Conservation (phyloP, 2,888 invertebrate genomes). For the Epirrita christyi region DNA sequence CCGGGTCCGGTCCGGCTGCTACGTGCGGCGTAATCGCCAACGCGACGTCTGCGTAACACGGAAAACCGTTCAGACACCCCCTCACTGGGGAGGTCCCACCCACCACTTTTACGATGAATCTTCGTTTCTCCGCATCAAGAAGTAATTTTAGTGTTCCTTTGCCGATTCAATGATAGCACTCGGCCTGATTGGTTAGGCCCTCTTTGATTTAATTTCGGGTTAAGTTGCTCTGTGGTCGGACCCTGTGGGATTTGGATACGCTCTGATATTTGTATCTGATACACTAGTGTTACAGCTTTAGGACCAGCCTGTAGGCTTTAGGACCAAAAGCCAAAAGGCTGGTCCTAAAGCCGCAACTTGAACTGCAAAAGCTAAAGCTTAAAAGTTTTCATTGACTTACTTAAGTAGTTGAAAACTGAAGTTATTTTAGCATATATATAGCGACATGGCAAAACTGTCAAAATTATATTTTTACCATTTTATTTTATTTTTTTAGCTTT, state of each 20-base stretch:
- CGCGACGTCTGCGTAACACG: constrained; percentile 80
- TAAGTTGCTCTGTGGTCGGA: constrained; percentile 77
- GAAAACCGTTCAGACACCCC: constrained; percentile 82
- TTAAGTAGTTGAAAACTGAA: too few relatives aligned
- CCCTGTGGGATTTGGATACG: constrained; percentile 72
- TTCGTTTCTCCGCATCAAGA: constrained; percentile 85
- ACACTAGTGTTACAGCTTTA: constrained; percentile 51
- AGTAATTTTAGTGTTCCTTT: constrained; percentile 85
- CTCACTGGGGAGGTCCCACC: constrained; percentile 55
- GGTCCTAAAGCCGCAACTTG: too few relatives aligned
- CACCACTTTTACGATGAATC: constrained; percentile 84
- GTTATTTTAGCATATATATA: too few relatives aligned
- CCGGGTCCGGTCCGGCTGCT: constrained; percentile 65
- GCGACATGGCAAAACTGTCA: not conserved
- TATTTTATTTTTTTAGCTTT: too few relatives aligned
- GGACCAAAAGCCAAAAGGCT: too few relatives aligned
- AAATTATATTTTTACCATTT: too few relatives aligned
- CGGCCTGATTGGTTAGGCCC: constrained; percentile 83
- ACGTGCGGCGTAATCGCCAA: constrained; percentile 80
- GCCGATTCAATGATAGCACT: constrained; percentile 85
- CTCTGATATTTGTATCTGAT: constrained; percentile 61
- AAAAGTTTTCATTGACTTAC: too few relatives aligned
- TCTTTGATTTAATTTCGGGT: constrained; percentile 85
- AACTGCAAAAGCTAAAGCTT: too few relatives aligned
- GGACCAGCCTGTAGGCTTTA: too few relatives aligned